Evolutionary conservation across 2,888 invertebrate species (phyloP), one percentile per base, ranked within the genome.

Genomic region (Cepaea hortensis): DNA sequence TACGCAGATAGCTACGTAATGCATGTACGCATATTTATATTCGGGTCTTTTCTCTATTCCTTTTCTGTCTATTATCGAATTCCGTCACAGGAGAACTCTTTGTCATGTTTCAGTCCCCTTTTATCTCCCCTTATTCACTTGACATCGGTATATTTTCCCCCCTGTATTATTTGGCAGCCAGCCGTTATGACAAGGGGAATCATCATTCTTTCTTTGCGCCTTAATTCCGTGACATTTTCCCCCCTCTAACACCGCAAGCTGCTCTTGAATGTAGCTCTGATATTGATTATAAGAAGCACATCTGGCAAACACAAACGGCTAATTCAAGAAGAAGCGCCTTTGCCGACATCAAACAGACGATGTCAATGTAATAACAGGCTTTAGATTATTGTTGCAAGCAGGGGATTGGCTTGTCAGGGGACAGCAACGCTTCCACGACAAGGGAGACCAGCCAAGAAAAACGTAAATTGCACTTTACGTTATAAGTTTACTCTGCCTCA

Each of bases 331-430:
- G 50, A 77, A 77, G 20, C n/a, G 77, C 11, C 77, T 77, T 77
- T 55, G 9, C 1, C 3, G 23, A 55, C 5, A 77, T 77, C 77
- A 77, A 55, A 55, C 77, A 11, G 55, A 77, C n/a, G 55, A 55
- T 55, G 77, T n/a, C 77, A 77, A 55, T 76, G 50, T 18, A 48
- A 76, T 77, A 77, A n/a, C n/a, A 77, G 20, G 77, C 77, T 77
- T 77, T 77, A 55, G 18, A 55, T 61, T n/a, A 77, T 77, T 20
- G 13, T 11, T 11, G n/a, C 77, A 55, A 11, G 77, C 55, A 18
- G 55, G 23, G 11, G 7, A 4, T 68, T 68, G 68, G 68, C 18
- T 18, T 68, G 15, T 20, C 68, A 15, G 68, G 68, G n/a, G 68
- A 68, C 18, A 20, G 20, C 68, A 68, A 4, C 20, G 18, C 35